These are phyloP conservation scores for Mugil cephalus DNA, from an alignment of 2,113 vertebrate genomes.

Conservation along the genomic window DNA sequence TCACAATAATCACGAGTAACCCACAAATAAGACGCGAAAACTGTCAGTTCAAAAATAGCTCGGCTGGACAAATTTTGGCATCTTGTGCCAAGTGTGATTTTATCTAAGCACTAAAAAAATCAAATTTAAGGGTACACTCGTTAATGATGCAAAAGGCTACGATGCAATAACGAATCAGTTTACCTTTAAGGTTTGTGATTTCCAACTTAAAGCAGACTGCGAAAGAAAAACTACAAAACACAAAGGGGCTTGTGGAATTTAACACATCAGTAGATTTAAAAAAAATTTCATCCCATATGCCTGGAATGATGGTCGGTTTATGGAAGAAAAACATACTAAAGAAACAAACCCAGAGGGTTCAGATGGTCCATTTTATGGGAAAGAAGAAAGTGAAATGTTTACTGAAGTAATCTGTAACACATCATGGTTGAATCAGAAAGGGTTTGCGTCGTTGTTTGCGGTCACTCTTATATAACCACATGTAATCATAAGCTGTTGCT, in stretches of 20 bases:
- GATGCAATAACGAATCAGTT: not conserved
- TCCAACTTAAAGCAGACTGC: too few relatives aligned
- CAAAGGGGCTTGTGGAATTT: too few relatives aligned
- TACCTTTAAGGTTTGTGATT: not conserved
- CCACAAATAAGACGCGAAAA: not conserved
- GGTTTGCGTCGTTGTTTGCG: not conserved
- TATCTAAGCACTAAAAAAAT: not conserved
- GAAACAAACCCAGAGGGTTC: not conserved
- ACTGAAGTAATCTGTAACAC: conserved; percentile 16
- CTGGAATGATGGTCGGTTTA: conserved; percentile 12
- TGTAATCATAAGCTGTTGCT: not conserved
- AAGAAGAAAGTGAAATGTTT: not conserved
- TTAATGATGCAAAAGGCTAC: not conserved
- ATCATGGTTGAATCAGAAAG: not conserved
- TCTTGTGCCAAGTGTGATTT: not conserved
- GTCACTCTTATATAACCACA: not conserved
- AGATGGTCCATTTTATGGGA: not conserved
- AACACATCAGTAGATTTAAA: not conserved
- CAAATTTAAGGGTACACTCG: not conserved
- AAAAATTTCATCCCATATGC: not conserved
- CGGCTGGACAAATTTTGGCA: not conserved
- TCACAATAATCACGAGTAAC: conserved; percentile 5
- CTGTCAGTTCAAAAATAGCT: not conserved
- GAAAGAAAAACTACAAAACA: too few relatives aligned
- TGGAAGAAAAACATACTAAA: not conserved